These are phyloP conservation scores for Paramormyrops kingsleyae DNA, from an alignment of 2,113 vertebrate genomes.

Conservation along the genomic window DNA sequence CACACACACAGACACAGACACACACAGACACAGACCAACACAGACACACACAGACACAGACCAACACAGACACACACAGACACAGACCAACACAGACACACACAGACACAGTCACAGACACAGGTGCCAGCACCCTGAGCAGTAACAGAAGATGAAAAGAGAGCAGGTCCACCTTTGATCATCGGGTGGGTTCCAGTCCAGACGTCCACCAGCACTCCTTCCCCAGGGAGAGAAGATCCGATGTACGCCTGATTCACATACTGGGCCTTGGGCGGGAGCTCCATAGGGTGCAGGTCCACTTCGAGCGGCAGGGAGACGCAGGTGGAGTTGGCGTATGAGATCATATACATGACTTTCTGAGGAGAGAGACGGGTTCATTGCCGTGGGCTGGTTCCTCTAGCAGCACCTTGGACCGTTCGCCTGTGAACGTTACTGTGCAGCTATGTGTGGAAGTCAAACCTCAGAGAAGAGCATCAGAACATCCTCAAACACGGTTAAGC, in stretches of 20 bases:
- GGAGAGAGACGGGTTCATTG: not conserved
- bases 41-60: not conserved
- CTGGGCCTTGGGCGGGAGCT: not conserved
- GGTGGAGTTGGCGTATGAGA: not conserved
- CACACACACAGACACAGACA: not conserved
- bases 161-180: not conserved
- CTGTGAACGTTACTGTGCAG: not conserved
- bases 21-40: not conserved
- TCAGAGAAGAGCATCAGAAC: not conserved
- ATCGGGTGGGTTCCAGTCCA: not conserved
- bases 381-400: not conserved
- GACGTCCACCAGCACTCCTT: not conserved
- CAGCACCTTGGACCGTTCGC: not conserved
- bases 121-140: not conserved
- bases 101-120: not conserved
- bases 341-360: not conserved
- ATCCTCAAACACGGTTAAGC: not conserved
- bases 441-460: not conserved
- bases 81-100: not conserved
- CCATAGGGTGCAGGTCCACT: not conserved
- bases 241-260: not conserved
- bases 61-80: not conserved
- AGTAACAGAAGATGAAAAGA: not conserved
- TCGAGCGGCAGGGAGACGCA: not conserved
- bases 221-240: not conserved